phyloP scores from a whole-genome alignment of 2,888 invertebrate species.

The Lasioglossum figueresi region DNA sequence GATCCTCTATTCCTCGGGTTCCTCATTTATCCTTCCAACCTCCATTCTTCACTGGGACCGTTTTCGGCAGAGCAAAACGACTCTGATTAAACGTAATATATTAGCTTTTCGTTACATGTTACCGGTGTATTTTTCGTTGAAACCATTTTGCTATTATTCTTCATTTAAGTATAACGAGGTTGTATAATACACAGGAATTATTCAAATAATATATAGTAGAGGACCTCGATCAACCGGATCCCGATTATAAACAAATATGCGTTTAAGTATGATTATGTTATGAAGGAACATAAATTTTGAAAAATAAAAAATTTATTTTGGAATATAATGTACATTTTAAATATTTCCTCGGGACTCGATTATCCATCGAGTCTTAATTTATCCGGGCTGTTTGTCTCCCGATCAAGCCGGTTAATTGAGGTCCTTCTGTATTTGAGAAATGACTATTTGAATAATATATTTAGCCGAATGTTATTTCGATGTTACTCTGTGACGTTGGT shows the following conservation, averaged over 20 bases:
- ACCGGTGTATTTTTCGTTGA: neutral
- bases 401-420: too few species aligned
- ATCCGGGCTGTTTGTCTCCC: too few species aligned
- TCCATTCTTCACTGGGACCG: slow-evolving; percentile 8
- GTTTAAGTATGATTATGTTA: too few species aligned
- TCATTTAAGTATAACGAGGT: neutral
- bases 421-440: neutral
- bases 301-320: too few species aligned
- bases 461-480: neutral
- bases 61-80: slow-evolving; percentile 41
- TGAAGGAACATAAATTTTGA: too few species aligned
- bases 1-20: slow-evolving; percentile 11
- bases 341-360: too few species aligned
- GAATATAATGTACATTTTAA: too few species aligned
- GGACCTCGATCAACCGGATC: too few species aligned
- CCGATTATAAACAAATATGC: too few species aligned
- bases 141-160: neutral
- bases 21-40: slow-evolving; percentile 7
- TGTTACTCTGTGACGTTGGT: neutral
- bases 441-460: neutral
- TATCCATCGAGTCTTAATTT: too few species aligned
- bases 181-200: neutral
- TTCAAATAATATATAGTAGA: neutral
- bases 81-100: neutral
- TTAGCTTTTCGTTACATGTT: neutral